Evolutionary conservation across 2,113 vertebrate species (phyloP).

Genomic region (Podocnemis expansa): DNA sequence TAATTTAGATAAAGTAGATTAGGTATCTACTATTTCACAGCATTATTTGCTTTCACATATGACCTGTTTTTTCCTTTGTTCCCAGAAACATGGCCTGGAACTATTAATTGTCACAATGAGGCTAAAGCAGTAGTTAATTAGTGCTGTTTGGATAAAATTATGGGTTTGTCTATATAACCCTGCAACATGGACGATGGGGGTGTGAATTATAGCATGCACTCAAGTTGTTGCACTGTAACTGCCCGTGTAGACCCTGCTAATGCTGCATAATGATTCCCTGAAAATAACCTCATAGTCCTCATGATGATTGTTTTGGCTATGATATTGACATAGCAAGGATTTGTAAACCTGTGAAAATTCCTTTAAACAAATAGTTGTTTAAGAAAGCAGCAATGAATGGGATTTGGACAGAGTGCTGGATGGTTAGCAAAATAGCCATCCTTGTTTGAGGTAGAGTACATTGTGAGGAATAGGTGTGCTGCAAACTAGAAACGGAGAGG

Average conservation of each 20-base stretch:
- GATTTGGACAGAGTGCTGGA: background rate
- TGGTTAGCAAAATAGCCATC: background rate
- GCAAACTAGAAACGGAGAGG: background rate
- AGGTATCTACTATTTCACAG: background rate
- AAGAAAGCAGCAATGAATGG: background rate
- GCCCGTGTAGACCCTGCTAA: background rate
- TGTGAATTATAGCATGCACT: background rate
- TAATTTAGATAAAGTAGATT: background rate
- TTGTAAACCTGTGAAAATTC: background rate
- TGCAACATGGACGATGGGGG: background rate
- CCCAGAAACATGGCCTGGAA: background rate
- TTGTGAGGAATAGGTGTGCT: background rate
- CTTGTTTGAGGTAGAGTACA: no score
- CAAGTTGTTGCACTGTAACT: background rate
- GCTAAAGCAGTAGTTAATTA: background rate
- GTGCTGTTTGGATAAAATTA: background rate
- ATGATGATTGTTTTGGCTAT: background rate
- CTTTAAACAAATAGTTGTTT: background rate
- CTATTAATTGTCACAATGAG: accelerated
- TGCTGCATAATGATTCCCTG: background rate
- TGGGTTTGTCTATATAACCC: background rate
- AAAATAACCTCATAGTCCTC: background rate
- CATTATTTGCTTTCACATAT: background rate
- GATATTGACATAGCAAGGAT: background rate
- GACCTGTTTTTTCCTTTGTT: background rate